Conservation (phyloP, 2,888 invertebrate genomes). For the Toxonevra muliebris region DNA sequence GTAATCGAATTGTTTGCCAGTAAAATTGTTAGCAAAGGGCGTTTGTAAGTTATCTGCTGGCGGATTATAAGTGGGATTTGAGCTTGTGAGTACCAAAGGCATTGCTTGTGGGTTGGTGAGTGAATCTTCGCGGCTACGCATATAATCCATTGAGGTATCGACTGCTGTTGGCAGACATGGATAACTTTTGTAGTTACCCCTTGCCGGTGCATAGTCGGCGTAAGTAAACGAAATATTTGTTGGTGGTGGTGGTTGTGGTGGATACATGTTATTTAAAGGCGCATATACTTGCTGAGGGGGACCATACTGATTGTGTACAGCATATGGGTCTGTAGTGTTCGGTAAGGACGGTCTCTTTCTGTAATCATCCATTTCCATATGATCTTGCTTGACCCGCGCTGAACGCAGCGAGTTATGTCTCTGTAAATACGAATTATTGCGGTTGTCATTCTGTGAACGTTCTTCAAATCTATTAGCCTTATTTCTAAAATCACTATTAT, state of each 20-base stretch:
- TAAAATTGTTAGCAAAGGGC: slow-evolving; percentile 34
- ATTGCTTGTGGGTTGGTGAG: slow-evolving; percentile 61
- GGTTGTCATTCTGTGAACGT: slow-evolving; percentile 55
- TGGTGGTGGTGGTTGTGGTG: slow-evolving; percentile 50
- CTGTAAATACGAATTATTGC: slow-evolving; percentile 43
- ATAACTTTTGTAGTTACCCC: slow-evolving; percentile 51
- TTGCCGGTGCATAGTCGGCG: slow-evolving; percentile 44
- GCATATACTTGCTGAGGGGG: slow-evolving; percentile 29
- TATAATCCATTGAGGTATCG: slow-evolving; percentile 63
- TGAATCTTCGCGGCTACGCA: slow-evolving; percentile 45
- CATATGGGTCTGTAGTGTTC: slow-evolving; percentile 56
- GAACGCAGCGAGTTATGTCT: slow-evolving; percentile 59
- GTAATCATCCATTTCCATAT: slow-evolving; percentile 47
- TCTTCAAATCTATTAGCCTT: slow-evolving; percentile 70
- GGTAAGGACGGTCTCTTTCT: slow-evolving; percentile 62
- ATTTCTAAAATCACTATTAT: slow-evolving; percentile 68
- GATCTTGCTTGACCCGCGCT: slow-evolving; percentile 36
- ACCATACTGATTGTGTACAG: slow-evolving; percentile 26
- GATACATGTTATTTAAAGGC: neutral
- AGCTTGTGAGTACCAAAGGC: slow-evolving; percentile 59
- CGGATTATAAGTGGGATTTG: slow-evolving; percentile 54
- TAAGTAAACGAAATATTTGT: slow-evolving; percentile 58
- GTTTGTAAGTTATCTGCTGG: slow-evolving; percentile 22
- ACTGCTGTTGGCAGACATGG: slow-evolving; percentile 68
- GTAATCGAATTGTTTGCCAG: slow-evolving; percentile 46